Conservation (phyloP, 1,140 invertebrate genomes). For the Bombus waltoni region DNA sequence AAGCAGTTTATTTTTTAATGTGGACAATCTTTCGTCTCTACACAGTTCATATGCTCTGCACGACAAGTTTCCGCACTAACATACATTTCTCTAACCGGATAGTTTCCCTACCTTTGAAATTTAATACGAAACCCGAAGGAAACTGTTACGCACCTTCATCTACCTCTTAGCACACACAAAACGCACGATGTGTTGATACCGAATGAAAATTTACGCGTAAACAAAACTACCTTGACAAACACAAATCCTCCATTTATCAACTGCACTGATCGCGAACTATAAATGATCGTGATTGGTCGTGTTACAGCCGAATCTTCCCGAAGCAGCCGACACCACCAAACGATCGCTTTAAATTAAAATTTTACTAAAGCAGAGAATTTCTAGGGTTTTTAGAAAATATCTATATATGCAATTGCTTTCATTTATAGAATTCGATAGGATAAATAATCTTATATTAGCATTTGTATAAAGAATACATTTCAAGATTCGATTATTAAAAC, state of each 20-base stretch:
- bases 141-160: conserved; percentile 81
- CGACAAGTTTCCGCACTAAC: conserved; percentile 43
- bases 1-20: conserved; percentile 37
- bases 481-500: not conserved
- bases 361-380: not conserved
- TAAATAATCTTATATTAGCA: not conserved
- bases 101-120: conserved; percentile 37
- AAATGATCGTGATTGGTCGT: conserved; percentile 67
- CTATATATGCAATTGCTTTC: not conserved
- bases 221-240: conserved; percentile 83
- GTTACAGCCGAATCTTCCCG: conserved; percentile 64
- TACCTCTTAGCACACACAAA: conserved; percentile 80
- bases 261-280: conserved; percentile 74
- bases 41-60: conserved; percentile 53
- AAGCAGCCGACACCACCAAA: conserved; percentile 54
- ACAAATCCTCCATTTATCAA: conserved; percentile 81
- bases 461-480: not conserved
- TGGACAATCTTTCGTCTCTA: conserved; percentile 43
- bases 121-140: conserved; percentile 26
- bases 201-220: conserved; percentile 81
- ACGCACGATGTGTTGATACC: conserved; percentile 75
- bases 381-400: not conserved
- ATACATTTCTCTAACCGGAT: conserved; percentile 31
- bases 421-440: not conserved
- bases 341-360: not conserved